Evolutionary conservation across 23 tunicate species (phyloP).

Genomic region (Styela clava): DNA sequence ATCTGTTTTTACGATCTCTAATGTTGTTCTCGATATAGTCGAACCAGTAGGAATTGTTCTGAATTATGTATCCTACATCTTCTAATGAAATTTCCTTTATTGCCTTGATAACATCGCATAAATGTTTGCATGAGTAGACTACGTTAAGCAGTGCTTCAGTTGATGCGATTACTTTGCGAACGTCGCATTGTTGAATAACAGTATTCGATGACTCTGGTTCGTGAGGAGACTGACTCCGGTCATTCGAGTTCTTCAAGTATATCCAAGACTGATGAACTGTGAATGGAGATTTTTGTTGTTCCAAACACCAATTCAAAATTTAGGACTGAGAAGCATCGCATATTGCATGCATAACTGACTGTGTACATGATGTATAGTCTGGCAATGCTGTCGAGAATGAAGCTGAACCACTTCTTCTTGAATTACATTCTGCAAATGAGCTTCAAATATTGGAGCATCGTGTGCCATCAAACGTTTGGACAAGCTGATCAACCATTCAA

Average conservation of each 20-base stretch:
- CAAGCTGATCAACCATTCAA: constrained; percentile 1
- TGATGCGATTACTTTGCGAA: neutral
- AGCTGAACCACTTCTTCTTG: neutral
- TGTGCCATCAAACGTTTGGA: constrained; percentile 14
- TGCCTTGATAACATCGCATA: neutral
- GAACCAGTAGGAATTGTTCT: neutral
- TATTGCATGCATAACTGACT: neutral
- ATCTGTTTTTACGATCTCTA: neutral
- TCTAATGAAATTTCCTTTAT: neutral
- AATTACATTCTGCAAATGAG: constrained; percentile 3
- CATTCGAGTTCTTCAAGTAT: neutral
- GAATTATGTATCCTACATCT: neutral
- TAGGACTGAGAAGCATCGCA: constrained; percentile 13
- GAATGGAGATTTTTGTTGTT: constrained; percentile 7
- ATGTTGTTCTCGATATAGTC: constrained; percentile 5
- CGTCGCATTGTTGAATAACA: neutral
- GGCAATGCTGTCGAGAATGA: constrained; percentile 11
- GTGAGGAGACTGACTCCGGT: neutral
- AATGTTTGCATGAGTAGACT: neutral
- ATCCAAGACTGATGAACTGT: constrained; percentile 15
- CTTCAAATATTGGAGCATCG: constrained; percentile 7
- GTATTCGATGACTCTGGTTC: too few relatives aligned
- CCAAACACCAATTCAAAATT: constrained; percentile 10
- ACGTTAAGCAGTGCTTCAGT: neutral
- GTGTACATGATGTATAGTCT: constrained; percentile 22